Percentiles rank a stretch among this genome's conserved stretches.
Evolutionary conservation across 2,797 vertebrate species (phyloP).

Genomic region (Meda fulgida): DNA sequence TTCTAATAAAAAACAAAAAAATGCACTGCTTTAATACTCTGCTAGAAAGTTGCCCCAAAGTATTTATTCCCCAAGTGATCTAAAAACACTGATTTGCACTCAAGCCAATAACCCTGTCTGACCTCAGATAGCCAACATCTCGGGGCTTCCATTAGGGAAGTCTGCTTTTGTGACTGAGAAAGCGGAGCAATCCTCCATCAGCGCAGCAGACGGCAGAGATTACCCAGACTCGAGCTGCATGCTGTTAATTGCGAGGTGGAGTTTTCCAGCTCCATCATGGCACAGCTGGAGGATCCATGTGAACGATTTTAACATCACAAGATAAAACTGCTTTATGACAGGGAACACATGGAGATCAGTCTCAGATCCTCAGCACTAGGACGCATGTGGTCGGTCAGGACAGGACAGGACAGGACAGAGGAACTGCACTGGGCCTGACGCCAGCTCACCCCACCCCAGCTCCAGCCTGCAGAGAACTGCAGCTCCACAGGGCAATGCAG

Average conservation of each 20-base stretch:
- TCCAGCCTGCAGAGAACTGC: constrained; percentile 77
- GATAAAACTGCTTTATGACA: not conserved
- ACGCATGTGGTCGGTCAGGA: not conserved
- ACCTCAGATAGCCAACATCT: constrained; percentile 6
- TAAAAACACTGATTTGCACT: constrained; percentile 9
- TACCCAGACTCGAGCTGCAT: constrained; percentile 54
- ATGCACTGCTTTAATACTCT: not conserved
- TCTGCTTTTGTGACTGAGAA: constrained; percentile 60
- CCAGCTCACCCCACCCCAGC: constrained; percentile 79
- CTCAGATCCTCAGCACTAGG: not conserved
- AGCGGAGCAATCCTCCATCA: constrained; percentile 65
- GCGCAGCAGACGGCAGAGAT: constrained; percentile 62
- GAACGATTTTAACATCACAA: not conserved
- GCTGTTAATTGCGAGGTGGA: constrained; percentile 15
- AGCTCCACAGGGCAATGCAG: constrained; percentile 80
- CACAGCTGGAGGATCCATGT: not conserved
- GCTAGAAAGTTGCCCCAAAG: not conserved
- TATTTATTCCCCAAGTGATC: not conserved
- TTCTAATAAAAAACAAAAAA: not conserved
- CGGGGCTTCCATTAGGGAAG: constrained; percentile 36
- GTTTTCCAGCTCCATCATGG: constrained; percentile 8
- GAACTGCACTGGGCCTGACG: constrained; percentile 67
- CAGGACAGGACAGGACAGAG: constrained; percentile 31
- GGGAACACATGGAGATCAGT: not conserved
- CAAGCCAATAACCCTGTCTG: constrained; percentile 18